Evolutionary conservation across 2,113 vertebrate genomes (phyloP), one percentile per base, ranked within the genome.

Genomic region (Tyrannus savana): DNA sequence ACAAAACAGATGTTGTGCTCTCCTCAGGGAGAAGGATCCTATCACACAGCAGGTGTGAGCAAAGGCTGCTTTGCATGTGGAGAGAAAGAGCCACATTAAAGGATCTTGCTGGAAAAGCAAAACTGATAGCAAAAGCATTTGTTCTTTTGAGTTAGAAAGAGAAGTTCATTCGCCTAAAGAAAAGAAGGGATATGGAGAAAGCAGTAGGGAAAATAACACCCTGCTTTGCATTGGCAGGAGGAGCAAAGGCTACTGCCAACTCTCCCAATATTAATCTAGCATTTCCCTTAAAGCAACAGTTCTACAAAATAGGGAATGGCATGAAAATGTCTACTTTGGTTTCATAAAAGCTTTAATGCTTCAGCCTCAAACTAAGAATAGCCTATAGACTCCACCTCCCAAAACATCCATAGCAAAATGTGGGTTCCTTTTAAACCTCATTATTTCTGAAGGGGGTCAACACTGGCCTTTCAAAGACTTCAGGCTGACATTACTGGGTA

Each of bases 1-100:
- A 90, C 44, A 82, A 92, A 94, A 55, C 93, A 96, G 93, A 94
- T 96, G 88, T 63, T 93, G 82, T 55, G 64, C 31, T 78, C 52
- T 96, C 86, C 64, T 89, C 25, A 19, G 83, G 92, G 93, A 94
- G 72, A 87, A 86, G 87, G 82, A 88, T 88, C 79, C 85, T 84
- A 91, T 77, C 85, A 56, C 67, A 88, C 35, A 73, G 82, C 93
- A 97, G 84, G 92, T 97, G 91, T 77, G 64, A 88, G 78, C 39
- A 55, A 87, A 83, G 39, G 50, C 75, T 93, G 87, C 50, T 91
- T 91, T 94, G 71, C 28, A 5, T 72, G 71, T 24, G 41, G 84
- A 92, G 46, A 89, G 71, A 73, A 90, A 92, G 74, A 71, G 35
- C 74, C 37, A 35, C 52, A 44, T 52, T 81, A 83, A 94, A 91